Conservation (phyloP, 2,888 invertebrate species). For the Chrysolina americana region DNA sequence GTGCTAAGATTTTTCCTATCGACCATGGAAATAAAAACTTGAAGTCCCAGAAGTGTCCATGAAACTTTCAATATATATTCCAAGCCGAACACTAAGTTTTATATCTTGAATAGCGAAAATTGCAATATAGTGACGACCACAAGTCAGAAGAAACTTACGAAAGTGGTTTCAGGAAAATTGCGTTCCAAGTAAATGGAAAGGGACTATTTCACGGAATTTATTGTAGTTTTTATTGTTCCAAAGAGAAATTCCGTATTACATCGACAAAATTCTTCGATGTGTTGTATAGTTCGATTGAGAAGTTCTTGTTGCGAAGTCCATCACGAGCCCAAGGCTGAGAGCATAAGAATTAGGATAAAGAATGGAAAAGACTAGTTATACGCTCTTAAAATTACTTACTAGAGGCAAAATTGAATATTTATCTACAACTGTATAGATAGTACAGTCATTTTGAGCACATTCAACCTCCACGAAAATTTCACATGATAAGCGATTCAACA, state of each 20-base stretch:
- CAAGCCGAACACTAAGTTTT: not conserved
- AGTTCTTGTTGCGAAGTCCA: no score
- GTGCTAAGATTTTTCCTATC: no score
- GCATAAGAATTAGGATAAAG: no score
- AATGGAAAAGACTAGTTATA: no score
- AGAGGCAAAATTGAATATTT: no score
- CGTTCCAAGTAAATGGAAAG: not conserved
- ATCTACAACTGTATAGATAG: no score
- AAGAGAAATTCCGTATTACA: not conserved
- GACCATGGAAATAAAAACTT: not conserved
- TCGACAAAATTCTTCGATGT: no score
- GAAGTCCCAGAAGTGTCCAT: not conserved
- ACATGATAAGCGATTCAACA: no score
- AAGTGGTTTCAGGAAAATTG: not conserved
- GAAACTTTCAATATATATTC: slow-evolving; percentile 9
- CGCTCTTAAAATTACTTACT: no score
- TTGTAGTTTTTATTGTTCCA: not conserved
- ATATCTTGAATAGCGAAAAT: not conserved
- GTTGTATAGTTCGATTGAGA: not conserved
- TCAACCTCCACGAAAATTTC: no score
- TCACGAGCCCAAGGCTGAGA: no score
- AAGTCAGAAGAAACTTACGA: not conserved
- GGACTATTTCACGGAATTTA: not conserved
- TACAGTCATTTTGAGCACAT: no score
- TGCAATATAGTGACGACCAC: not conserved